A percentile compares a stretch with the other conserved stretches of the same genome.
These are phyloP conservation scores for Periophthalmodon schlosseri DNA, from an alignment of 2,113 vertebrate genomes.

Conservation along the genomic window DNA sequence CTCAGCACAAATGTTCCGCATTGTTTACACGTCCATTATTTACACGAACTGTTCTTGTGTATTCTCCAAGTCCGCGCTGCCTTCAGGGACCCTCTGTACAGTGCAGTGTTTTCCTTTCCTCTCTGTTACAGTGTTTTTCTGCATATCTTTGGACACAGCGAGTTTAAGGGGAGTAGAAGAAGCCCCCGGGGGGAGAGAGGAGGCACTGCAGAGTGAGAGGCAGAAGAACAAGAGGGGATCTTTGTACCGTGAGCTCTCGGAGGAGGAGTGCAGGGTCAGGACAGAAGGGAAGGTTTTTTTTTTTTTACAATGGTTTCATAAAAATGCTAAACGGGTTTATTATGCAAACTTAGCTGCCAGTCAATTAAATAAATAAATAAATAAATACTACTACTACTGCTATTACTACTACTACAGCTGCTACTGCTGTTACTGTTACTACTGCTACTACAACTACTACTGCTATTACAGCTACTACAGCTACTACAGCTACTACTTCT, in stretches of 20 bases:
- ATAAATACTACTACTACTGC: too few relatives aligned
- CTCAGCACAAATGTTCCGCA: background rate
- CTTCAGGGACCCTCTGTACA: background rate
- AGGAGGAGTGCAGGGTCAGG: background rate
- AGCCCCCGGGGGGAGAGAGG: background rate
- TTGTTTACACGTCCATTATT: conserved; percentile 2
- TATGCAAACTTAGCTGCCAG: background rate
- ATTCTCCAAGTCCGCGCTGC: background rate
- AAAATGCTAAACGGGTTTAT: background rate
- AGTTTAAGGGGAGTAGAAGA: background rate
- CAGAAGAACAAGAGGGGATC: background rate
- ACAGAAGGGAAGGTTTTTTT: background rate
- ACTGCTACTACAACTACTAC: too few relatives aligned
- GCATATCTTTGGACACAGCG: background rate
- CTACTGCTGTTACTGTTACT: too few relatives aligned
- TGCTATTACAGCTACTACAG: too few relatives aligned
- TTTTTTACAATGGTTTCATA: background rate
- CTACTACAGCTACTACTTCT: too few relatives aligned
- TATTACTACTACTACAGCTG: too few relatives aligned
- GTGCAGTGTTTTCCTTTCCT: conserved; percentile 17
- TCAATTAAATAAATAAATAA: background rate
- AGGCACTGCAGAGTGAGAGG: background rate
- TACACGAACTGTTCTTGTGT: background rate
- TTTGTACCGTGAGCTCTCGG: background rate
- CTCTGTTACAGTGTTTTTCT: background rate